Base-by-base conservation (phyloP, 23 tunicate species). In the Oikopleura albicans region DNA sequence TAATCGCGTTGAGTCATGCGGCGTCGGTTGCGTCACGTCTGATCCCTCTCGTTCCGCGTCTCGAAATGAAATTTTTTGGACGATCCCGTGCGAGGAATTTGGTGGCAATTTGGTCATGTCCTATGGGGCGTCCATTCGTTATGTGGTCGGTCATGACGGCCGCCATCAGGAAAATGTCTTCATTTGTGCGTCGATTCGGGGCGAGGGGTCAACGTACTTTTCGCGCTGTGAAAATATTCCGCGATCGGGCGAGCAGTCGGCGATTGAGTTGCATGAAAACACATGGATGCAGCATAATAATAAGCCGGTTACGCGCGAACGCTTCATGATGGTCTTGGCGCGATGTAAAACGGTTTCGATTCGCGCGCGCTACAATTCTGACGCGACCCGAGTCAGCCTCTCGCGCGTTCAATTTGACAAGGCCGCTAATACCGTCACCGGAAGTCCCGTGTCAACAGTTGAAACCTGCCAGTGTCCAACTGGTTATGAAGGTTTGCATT, bases 401-500 rank as follows among this genome's bases (percentile, higher is more conserved):
- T 83, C 87, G 4, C 27, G 85, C 38, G 89, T 95, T 75, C 56
- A 86, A 76, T 89, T 90, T 91, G 99, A 90, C 86, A 91, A 91
- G 0, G 99, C 99, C 57, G 83, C 88, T 40, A 88, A 83, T 40
- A 79, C 83, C 39, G 89, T 63, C 37, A 0, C 86, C 75, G 86
- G 83, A 86, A 39, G 63, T 8, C 87, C 88, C 0, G 90, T 87
- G 1, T 88, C 84, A 40, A 91, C 89, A 85, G 97, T 95, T 33
- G 99, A 95, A 84, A 90, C 88, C 22, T 95, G 99, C 66, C 85
- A 79, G 31, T 95, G 99, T 76, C 99, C 99, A 1, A 84, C 83
- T 57, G 99, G 99, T 1, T 95, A 95, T 86, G 92, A 91, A 86
- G 99, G 99, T 49, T 8, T n/a, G n/a, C n/a, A n/a, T n/a, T n/a